phyloP scores from a whole-genome alignment of 2,113 vertebrate species.

The Alces alces region DNA sequence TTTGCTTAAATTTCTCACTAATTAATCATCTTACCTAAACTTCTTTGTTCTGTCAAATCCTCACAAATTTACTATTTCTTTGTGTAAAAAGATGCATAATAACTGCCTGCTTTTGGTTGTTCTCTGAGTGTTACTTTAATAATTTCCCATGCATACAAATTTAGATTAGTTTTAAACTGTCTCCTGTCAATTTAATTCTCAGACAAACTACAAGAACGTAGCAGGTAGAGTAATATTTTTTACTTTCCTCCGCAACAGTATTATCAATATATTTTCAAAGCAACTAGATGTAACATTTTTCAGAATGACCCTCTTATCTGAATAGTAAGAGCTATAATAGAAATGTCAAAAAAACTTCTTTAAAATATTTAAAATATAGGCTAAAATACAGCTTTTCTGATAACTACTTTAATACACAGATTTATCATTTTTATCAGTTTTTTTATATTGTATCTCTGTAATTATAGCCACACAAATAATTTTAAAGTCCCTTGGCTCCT shows the following conservation, averaged over 20 bases:
- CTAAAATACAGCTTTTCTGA: not conserved
- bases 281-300: not conserved
- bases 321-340: not conserved
- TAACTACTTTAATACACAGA: not conserved
- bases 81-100: not conserved
- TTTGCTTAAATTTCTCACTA: not conserved
- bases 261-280: not conserved
- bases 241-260: not conserved
- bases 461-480: not conserved
- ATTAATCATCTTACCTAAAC: not conserved
- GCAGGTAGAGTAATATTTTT: not conserved
- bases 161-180: not conserved
- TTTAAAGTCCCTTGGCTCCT: not conserved
- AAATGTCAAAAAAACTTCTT: not conserved
- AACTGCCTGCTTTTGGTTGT: not conserved
- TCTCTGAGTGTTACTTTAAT: not conserved
- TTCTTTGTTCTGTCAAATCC: not conserved
- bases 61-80: not conserved
- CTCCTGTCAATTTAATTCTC: not conserved
- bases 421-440: not conserved
- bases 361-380: not conserved
- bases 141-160: not conserved
- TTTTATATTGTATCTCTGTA: not conserved
- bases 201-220: not conserved
- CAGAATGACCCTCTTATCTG: not conserved